These are phyloP conservation scores for Oenanthe melanoleuca DNA, from an alignment of 2,113 vertebrate genomes.

Conservation along the genomic window DNA sequence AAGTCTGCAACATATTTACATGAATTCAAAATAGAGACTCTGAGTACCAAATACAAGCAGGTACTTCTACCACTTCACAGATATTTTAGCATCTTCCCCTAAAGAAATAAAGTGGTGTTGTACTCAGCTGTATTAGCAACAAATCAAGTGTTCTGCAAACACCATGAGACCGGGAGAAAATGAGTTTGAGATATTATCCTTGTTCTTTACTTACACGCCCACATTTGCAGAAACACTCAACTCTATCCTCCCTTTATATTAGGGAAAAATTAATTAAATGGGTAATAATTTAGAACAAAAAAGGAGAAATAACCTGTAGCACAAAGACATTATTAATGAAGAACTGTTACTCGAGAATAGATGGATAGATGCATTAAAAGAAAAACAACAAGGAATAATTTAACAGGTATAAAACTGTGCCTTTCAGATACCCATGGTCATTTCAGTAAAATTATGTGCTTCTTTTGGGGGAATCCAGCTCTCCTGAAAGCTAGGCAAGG, in stretches of 20 bases:
- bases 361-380: not conserved
- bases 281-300: constrained; percentile 28
- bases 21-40: not conserved
- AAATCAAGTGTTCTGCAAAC: not conserved
- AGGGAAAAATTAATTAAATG: constrained; percentile 53
- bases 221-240: not conserved
- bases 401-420: not conserved
- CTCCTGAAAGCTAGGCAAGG: not conserved
- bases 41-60: not conserved
- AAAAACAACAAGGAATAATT: not conserved
- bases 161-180: not conserved
- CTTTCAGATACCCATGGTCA: not conserved
- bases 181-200: constrained; percentile 12
- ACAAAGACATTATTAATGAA: not conserved
- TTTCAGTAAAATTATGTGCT: not conserved
- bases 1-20: not conserved
- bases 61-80: not conserved
- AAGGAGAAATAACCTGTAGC: not conserved
- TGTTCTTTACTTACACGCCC: not conserved
- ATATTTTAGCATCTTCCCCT: not conserved
- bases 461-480: not conserved
- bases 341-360: not conserved
- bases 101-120: not conserved
- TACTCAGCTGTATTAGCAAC: not conserved
- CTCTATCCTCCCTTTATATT: constrained; percentile 38